phyloP scores from a whole-genome alignment of 1,140 invertebrate species.

The Cydia fagiglandana region DNA sequence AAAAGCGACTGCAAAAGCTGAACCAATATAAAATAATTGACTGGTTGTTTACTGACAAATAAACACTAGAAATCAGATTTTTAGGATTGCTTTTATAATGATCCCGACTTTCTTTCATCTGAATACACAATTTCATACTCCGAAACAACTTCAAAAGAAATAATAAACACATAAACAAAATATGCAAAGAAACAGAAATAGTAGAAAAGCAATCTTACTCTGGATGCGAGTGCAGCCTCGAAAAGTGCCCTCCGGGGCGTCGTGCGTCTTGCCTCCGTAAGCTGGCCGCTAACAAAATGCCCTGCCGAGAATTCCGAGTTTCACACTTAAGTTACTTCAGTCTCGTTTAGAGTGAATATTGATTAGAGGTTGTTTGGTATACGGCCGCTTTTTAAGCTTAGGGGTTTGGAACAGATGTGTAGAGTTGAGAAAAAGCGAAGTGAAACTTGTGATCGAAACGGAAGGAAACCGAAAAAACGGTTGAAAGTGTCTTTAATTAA shows the following conservation, averaged over 20 bases:
- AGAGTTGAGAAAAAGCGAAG: too few species aligned
- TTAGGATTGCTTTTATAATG: neutral
- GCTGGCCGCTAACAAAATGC: neutral
- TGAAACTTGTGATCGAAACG: too few species aligned
- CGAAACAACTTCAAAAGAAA: neutral
- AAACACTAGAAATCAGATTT: neutral
- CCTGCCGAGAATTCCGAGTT: slow-evolving; percentile 2
- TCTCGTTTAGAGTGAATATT: neutral
- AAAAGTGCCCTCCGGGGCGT: slow-evolving; percentile 7
- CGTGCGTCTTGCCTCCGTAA: neutral
- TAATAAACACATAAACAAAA: slow-evolving; percentile 16
- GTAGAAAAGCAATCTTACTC: neutral
- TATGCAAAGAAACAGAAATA: slow-evolving; percentile 20
- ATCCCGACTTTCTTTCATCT: neutral
- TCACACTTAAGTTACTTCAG: neutral
- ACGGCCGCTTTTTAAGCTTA: neutral
- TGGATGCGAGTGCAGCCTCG: neutral
- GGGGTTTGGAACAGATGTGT: neutral
- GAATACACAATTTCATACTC: neutral
- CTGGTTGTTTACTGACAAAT: neutral
- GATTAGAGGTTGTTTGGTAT: neutral
- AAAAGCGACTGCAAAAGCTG: too few species aligned
- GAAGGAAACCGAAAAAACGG: too few species aligned
- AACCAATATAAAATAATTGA: neutral
- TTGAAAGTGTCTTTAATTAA: too few species aligned